phyloP scores from a whole-genome alignment of 2,113 vertebrate genomes.

The Cyanoramphus novaezelandiae region DNA sequence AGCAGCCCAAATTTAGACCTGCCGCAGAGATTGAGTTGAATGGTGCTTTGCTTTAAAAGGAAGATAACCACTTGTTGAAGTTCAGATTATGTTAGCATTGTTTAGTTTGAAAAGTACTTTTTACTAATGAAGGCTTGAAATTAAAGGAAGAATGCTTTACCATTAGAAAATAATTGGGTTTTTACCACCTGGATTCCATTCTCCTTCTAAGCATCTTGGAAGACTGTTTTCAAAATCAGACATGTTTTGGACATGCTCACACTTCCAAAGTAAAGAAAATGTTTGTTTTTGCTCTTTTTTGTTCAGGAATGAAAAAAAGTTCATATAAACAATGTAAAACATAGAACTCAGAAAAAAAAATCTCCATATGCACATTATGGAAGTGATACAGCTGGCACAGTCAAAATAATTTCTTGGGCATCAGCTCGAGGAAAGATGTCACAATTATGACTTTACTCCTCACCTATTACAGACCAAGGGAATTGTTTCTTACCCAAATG shows the following conservation, averaged over 20 bases:
- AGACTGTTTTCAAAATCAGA: not conserved
- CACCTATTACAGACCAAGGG: not conserved
- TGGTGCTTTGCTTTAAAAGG: not conserved
- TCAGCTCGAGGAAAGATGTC: not conserved
- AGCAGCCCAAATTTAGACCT: not conserved
- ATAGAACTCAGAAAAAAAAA: not conserved
- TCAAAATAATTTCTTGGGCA: not conserved
- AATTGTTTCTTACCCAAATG: not conserved
- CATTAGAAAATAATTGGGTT: not conserved
- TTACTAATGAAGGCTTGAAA: not conserved
- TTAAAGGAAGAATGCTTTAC: not conserved
- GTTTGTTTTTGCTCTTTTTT: not conserved
- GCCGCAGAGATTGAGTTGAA: not conserved
- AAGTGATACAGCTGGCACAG: not conserved
- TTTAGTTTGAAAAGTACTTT: not conserved
- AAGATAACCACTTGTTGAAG: not conserved
- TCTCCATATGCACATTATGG: not conserved
- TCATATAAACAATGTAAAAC: not conserved
- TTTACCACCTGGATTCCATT: not conserved
- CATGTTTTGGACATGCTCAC: rapidly evolving
- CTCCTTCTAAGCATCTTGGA: not conserved
- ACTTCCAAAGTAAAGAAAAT: not conserved
- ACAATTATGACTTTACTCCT: not conserved
- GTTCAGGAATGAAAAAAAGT: not conserved
- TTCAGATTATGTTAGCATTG: not conserved